Base-by-base conservation (phyloP, 1,140 invertebrate species). In the Halictus rubicundus region DNA sequence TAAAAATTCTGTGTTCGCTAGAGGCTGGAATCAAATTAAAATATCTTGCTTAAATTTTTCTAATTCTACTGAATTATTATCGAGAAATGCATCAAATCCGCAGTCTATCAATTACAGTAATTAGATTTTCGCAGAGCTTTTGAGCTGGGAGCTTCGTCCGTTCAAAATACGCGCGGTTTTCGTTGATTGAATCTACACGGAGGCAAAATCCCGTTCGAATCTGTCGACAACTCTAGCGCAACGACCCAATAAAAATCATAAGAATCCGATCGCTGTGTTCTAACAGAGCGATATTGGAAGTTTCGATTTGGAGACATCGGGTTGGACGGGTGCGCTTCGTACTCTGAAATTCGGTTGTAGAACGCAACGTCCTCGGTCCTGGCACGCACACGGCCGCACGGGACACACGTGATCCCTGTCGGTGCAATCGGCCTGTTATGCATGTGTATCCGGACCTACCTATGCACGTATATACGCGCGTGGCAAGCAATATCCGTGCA, bases 401-500 rank as follows among this genome's bases (percentile, higher is more conserved):
- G 32, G 32, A 4, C 3, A 7, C n/a, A 2, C 61, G 14, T 27
- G 19, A 37, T 37, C 19, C 10, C 14, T 27, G 37, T 3, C 39
- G 6, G 54, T 1, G 60, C 71, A 54, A 64, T 73, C 59, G 42
- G 21, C 25, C 10, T 21, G 63, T 16, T 32, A 32, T 32, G 32
- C 32, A 32, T 32, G 32, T 32, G 32, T 32, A 32, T 32, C 32
- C 5, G 32, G 32, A 32, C 52, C 74, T 25, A 16, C 46, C 12
- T 52, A 52, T 52, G 49, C 49, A 21, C 27, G 49, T 14, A 73
- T 46, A 76, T 59, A 12, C 14, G 68, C 46, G 27, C 27, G 5
- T 10, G 46, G 57, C 78, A 73, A 66, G 76, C 81, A 84, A 80
- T 85, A 83, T 80, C 77, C 52, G 68, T 72, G 82, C 66, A 81